Base-by-base conservation (phyloP, 35 echinoderm and acorn worm species). In the Apostichopus japonicus region DNA sequence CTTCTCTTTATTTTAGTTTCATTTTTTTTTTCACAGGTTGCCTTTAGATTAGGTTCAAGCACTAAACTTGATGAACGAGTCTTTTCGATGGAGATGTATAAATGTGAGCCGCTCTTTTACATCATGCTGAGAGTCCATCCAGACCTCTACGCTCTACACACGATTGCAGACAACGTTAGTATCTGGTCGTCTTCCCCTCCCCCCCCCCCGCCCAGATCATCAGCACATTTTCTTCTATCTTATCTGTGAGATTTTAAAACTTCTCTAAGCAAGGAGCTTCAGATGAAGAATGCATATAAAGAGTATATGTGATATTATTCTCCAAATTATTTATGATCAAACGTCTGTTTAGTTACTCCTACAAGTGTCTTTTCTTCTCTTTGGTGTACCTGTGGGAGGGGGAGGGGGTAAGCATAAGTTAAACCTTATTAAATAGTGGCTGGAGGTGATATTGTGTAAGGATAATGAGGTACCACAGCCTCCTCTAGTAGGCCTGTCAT, bases 1-100 rank as follows among this genome's bases (percentile, higher is more conserved):
- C 27, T 2, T 33, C 27, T 33, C 27, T 33, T 2, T 33, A 33
- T 2, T 33, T 33, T 33, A 33, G 27, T 33, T 59, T 59, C 57
- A 59, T 59, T 61, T 88, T 87, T 73, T 10, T 65, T 21, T 80
- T 81, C 55, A 11, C 73, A 96, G 97, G 83, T 93, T 93, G 97
- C 97, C 51, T 99, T 99, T 61, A 92, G 95, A 21, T 89, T 99
- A 16, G 95, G 97, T 24, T 87, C 92, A 0, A 96, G 95, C 77
- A 96, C 95, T 13, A 96, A 77, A 77, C 93, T 99, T n/a, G 97
- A 99, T 87, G 91, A 95, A 22, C 33, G 97, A 23, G 93, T 96
- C 52, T 96, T 91, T 65, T 72, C 97, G 14, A 99, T 99, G 97
- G 97, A 99, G 89, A 93, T 92, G 93, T 96, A 96, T 23, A 99